These are phyloP conservation scores for Aleiodes testaceus DNA, from an alignment of 2,888 invertebrate species.

Conservation along the genomic window DNA sequence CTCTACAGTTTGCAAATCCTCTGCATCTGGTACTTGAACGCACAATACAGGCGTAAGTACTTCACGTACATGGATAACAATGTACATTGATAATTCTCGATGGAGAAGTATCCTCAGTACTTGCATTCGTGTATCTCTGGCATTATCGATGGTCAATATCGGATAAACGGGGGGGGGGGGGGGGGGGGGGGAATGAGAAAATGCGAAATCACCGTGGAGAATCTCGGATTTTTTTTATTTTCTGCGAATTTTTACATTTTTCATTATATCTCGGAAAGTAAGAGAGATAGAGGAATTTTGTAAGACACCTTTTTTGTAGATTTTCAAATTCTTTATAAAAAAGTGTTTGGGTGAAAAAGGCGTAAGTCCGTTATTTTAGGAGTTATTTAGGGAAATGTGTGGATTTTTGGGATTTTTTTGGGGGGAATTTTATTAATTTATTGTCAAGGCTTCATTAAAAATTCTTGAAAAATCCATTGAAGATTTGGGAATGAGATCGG, in stretches of 20 bases:
- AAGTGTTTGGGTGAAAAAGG: too few species aligned
- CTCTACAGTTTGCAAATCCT: constrained; percentile 65
- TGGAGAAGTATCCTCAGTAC: neutral
- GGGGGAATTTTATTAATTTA: constrained; percentile 1
- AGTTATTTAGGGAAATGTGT: too few species aligned
- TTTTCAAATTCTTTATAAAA: too few species aligned
- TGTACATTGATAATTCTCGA: neutral
- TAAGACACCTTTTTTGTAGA: too few species aligned
- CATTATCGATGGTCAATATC: constrained; percentile 49
- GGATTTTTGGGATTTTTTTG: neutral
- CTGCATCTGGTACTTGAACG: constrained; percentile 21
- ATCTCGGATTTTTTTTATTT: too few species aligned
- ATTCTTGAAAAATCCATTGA: neutral
- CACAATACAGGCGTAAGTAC: neutral
- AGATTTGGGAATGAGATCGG: neutral
- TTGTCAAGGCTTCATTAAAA: constrained; percentile 14
- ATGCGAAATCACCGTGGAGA: too few species aligned
- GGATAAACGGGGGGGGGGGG: constrained; percentile 23
- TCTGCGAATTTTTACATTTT: too few species aligned
- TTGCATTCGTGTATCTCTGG: constrained; percentile 38
- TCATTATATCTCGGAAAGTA: too few species aligned
- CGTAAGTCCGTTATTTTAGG: too few species aligned
- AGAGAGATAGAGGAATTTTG: too few species aligned
- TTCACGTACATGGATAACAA: neutral
- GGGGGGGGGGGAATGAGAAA: too few species aligned